Base-by-base conservation (phyloP, 2,797 vertebrate species). In the Leuciscus waleckii region DNA sequence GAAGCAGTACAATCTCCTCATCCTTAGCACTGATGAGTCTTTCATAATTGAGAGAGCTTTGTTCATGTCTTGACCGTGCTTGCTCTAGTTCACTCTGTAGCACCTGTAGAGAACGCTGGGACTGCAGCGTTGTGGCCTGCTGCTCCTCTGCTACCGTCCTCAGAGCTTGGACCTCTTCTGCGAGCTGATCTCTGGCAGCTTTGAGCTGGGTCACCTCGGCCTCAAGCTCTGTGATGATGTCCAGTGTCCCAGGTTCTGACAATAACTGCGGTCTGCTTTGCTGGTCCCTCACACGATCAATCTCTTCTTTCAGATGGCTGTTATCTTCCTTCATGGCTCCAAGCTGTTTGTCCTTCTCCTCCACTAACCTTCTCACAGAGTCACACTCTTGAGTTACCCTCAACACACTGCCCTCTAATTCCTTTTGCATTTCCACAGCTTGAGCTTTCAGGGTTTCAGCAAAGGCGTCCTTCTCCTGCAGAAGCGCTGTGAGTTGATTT, bases 311-410 rank as follows among this genome's bases (percentile, higher is more conserved):
- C 81, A 99, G 92, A 86, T 99, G 98, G 87, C 96, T 99, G 91
- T 98, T 99, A 91, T 99, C 97, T 91, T 99, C 98, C 86, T 99
- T 99, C 98, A 99, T 99, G 7, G 92, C 92, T 0, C 96, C 96
- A 63, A 99, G 93, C 83, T 93, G 96, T 89, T 92, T 96, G 58
- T 99, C 98, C 89, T 97, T 99, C 79, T 99, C 98, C 61, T 99
- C 98, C 1, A 97, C 71, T 0, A 86, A 93, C 86, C 95, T 97
- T 82, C 91, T 96, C 74, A 98, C 91, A 32, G 86, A 56, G 35
- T 96, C 95, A 4, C 85, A 92, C 58, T 95, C 96, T 85, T 93
- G 94, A 23, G 79, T 92, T 23, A 91, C 88, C n/a, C 82, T 90
- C n/a, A 91, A 85, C 26, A 90, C 75, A 2, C 88, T 92, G 67